Percentiles rank a stretch among this genome's conserved stretches.
Conservation (phyloP, 2,888 invertebrate species). For the Idaea dimidiata region DNA sequence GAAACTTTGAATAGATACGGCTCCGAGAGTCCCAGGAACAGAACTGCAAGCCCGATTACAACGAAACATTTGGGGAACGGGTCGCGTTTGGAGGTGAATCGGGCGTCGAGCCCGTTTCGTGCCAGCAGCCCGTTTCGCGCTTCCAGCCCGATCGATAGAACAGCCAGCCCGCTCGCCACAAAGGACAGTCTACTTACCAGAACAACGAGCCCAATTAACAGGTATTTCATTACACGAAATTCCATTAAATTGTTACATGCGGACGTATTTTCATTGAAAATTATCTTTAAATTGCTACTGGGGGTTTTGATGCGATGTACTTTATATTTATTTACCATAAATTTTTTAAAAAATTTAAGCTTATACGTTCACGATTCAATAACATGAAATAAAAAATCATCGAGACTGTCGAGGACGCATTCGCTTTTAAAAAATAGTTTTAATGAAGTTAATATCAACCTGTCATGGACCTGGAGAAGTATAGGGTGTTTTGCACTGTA, state of each 20-base stretch:
- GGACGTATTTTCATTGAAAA: no score
- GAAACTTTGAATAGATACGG: conserved; percentile 63
- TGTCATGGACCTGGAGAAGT: conserved; percentile 15
- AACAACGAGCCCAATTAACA: conserved; percentile 78
- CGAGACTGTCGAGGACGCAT: no score
- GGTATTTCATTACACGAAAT: conserved; percentile 38
- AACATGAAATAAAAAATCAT: no score
- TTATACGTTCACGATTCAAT: no score
- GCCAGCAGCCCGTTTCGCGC: conserved; percentile 66
- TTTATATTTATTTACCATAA: no score
- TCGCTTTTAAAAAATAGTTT: no score
- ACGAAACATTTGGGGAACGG: conserved; percentile 77
- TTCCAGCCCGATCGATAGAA: conserved; percentile 69
- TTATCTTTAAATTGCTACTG: no score
- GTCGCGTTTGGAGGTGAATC: conserved; percentile 71
- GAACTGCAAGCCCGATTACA: conserved; percentile 75
- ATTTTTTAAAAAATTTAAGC: no score
- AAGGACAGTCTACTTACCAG: conserved; percentile 76
- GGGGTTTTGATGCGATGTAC: no score
- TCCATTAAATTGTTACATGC: conserved; percentile 19
- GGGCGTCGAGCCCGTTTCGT: conserved; percentile 63
- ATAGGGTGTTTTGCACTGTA: conserved; percentile 34
- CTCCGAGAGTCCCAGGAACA: conserved; percentile 69
- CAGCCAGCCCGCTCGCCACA: conserved; percentile 78
- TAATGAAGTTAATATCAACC: no score